A percentile compares a stretch with the other conserved stretches of the same genome.
Evolutionary conservation across 2,113 vertebrate species (phyloP).

Genomic region (Zosterops japonicus): DNA sequence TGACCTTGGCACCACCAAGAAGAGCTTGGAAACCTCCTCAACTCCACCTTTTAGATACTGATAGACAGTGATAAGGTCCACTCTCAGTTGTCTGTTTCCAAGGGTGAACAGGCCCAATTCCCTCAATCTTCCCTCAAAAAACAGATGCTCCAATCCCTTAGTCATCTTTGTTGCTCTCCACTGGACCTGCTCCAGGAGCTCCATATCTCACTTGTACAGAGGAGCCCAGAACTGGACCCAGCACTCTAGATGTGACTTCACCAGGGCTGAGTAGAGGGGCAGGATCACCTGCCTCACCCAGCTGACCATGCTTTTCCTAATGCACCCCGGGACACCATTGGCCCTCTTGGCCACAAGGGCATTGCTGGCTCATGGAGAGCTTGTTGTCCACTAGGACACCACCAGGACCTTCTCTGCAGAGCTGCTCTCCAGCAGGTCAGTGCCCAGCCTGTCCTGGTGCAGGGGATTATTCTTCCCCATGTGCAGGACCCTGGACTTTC

Average conservation of each 20-base stretch:
- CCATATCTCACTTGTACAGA: neutral
- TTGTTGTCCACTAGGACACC: neutral
- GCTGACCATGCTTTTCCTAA: neutral
- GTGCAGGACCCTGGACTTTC: neutral
- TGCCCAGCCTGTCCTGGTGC: neutral
- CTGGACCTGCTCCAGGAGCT: neutral
- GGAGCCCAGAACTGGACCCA: neutral
- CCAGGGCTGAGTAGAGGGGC: neutral
- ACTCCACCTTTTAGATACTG: neutral
- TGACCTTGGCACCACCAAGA: neutral
- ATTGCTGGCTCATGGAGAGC: neutral
- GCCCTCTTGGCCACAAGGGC: too few relatives aligned
- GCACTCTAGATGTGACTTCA: neutral
- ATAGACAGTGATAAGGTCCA: too few relatives aligned
- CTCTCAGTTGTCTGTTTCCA: neutral
- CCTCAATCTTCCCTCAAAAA: neutral
- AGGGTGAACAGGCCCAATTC: neutral
- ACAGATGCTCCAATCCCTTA: neutral
- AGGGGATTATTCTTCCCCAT: neutral
- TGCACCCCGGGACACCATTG: neutral
- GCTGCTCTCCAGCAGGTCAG: neutral
- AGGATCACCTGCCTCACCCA: neutral
- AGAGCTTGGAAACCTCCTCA: neutral
- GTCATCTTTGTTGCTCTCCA: neutral
- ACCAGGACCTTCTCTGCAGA: neutral